Evolutionary conservation across 2,888 invertebrate species (phyloP).

Genomic region (Patella caerulea): DNA sequence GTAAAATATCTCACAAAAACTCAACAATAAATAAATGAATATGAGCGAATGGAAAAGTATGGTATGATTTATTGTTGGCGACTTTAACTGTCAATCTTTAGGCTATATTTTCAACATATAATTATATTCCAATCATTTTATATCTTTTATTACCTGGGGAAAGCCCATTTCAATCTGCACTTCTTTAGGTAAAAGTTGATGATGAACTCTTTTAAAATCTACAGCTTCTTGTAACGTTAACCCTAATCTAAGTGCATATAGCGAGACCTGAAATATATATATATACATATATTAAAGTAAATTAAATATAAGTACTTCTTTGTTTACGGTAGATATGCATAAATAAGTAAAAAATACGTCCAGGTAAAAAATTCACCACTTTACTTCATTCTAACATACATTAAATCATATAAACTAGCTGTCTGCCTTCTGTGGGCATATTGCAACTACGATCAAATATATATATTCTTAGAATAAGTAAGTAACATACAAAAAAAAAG

Average conservation of each 20-base stretch:
- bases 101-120: no score
- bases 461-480: no score
- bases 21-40: slow-evolving; percentile 9
- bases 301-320: background rate
- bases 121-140: background rate
- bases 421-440: no score
- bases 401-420: no score
- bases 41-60: background rate
- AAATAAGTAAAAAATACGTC: no score
- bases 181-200: slow-evolving; percentile 84
- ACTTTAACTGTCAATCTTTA: no score
- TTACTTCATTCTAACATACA: no score
- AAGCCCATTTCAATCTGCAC: slow-evolving; percentile 13
- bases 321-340: no score
- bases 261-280: background rate
- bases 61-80: no score
- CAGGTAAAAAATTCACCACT: no score
- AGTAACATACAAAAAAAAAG: no score
- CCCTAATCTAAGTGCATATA: slow-evolving; percentile 79
- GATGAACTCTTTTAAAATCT: slow-evolving; percentile 85
- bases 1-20: background rate
- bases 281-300: background rate
- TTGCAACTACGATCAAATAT: no score
- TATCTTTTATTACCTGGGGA: background rate
- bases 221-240: slow-evolving; percentile 84